Evolutionary conservation across 2,797 vertebrate genomes (phyloP), one percentile per base, ranked within the genome.

Genomic region (Chelidonichthys spinosus): DNA sequence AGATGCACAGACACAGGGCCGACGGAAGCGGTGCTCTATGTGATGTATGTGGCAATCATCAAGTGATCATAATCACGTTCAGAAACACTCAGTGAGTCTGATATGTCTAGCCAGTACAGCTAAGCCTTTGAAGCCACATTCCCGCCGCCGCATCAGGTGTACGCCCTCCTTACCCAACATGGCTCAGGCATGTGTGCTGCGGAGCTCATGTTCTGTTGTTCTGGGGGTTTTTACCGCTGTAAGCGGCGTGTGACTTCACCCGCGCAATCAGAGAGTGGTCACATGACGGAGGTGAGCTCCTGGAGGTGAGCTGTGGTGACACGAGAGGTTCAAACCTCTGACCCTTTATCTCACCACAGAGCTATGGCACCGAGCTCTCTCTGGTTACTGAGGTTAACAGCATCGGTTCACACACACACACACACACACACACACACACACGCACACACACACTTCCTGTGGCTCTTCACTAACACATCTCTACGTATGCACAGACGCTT

Each of bases 291-390:
- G 56, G 53, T 77, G 63, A 74, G 61, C 60, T 72, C 39, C 60
- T 46, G 69, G 63, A 79, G 75, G 64, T 76, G 66, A 60, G 52
- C 69, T 33, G 53, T 6, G 49, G 71, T 65, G 76, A 81, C 69
- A 49, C 49, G 4, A 46, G 52, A 9, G 66, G 25, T 61, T 66
- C 64, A 37, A 10, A 86, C 76, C 76, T 81, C 54, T 74, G 80
- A 87, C 84, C 83, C 82, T 42, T 80, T 77, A 78, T 67, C 69
- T 78, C 76, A 72, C 35, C 32, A 0, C 76, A 43, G 15, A 78
- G 69, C 65, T 67, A 67, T 81, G 83, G 43, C 70, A 33, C 18
- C 15, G 0, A 15, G 53, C 33, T 78, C 62, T 79, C 74, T 78
- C 77, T 68, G 73, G 78, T 89, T 82, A 47, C 82, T 39, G 67